Conservation (phyloP, 1,140 invertebrate species). For the Tetramorium parvispinum region DNA sequence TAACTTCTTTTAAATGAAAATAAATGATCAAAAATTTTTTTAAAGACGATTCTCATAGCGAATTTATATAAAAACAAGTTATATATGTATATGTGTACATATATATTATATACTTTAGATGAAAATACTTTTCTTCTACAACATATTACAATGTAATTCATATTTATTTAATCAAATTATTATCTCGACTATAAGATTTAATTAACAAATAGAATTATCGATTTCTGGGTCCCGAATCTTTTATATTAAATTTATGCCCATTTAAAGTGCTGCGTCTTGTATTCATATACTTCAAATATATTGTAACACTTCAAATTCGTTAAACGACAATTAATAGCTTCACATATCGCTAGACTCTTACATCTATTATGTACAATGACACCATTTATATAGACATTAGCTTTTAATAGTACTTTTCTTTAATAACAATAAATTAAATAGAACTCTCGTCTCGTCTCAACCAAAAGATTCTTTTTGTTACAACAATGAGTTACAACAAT, state of each 20-base stretch:
- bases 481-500: constrained; percentile 71
- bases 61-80: constrained; percentile 50
- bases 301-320: constrained; percentile 69
- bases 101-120: constrained; percentile 43
- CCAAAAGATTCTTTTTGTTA: constrained; percentile 70
- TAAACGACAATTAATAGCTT: constrained; percentile 77
- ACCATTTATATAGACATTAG: constrained; percentile 79
- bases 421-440: constrained; percentile 83
- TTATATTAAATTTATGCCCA: constrained; percentile 44
- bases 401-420: constrained; percentile 73
- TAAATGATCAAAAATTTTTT: background rate
- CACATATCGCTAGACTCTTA: constrained; percentile 79
- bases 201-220: constrained; percentile 26
- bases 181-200: constrained; percentile 27
- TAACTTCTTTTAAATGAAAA: constrained; percentile 38
- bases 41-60: constrained; percentile 36
- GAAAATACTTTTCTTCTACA: constrained; percentile 8
- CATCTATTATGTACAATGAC: constrained; percentile 85
- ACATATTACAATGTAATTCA: constrained; percentile 6
- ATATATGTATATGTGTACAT: constrained; percentile 55
- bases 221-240: constrained; percentile 71
- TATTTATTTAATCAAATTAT: constrained; percentile 19
- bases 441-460: constrained; percentile 63
- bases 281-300: constrained; percentile 53
- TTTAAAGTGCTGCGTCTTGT: constrained; percentile 14